A percentile compares a stretch with the other conserved stretches of the same genome.
Conservation (phyloP, 1,140 invertebrate species). For the Heliconius eleuchia region DNA sequence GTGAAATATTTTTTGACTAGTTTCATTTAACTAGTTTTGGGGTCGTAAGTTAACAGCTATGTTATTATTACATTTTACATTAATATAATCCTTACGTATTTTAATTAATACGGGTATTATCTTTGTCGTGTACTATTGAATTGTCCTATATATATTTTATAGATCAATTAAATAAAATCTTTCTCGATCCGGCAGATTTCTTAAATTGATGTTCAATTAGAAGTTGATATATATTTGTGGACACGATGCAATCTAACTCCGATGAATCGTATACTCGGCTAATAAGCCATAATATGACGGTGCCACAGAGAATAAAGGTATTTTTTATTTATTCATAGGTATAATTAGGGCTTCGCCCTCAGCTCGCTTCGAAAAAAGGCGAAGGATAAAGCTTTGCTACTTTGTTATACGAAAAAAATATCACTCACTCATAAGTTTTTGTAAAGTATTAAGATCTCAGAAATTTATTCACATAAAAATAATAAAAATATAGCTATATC, state of each 20-base stretch:
- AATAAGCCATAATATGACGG: conserved; percentile 78
- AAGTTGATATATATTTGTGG: conserved; percentile 10
- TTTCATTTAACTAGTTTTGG: not conserved
- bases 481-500: not conserved
- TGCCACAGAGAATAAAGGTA: conserved; percentile 78
- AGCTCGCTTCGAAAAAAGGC: not conserved
- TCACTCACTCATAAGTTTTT: not conserved
- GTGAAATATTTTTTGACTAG: not conserved
- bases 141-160: not conserved
- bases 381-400: not conserved
- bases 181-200: not conserved
- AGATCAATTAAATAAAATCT: not conserved
- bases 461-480: not conserved
- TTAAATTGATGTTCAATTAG: conserved; percentile 20
- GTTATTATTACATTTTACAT: not conserved
- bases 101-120: not conserved
- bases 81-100: not conserved
- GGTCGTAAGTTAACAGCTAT: not conserved
- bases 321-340: not conserved
- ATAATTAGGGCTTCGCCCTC: not conserved
- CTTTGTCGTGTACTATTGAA: not conserved
- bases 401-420: not conserved
- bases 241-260: conserved; percentile 68
- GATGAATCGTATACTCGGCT: conserved; percentile 75
- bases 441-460: not conserved